Percentiles rank a stretch among this genome's conserved stretches.
phyloP scores from a whole-genome alignment of 2,797 vertebrate genomes.

The Leptodactylus fallax region DNA sequence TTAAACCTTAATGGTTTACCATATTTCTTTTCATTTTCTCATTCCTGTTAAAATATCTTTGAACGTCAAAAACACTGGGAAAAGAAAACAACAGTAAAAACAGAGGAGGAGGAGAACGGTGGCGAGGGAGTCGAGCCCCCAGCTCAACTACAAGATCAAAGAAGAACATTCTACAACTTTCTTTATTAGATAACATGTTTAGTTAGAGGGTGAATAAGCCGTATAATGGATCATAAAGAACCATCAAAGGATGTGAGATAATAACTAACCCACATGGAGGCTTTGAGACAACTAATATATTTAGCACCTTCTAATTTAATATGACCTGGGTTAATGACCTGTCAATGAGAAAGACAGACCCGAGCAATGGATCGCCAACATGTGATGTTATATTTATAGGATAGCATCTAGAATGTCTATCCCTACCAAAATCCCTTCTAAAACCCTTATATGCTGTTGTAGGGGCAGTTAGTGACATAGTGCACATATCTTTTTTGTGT shows the following conservation, averaged over 20 bases:
- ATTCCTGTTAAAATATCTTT: not conserved
- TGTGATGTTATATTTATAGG: not conserved
- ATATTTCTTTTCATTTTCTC: not conserved
- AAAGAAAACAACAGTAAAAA: not conserved
- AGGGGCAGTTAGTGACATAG: too few relatives aligned
- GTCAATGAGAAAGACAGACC: not conserved
- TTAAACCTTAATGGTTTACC: not conserved
- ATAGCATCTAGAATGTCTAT: too few relatives aligned
- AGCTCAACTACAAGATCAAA: not conserved
- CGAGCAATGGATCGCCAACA: not conserved
- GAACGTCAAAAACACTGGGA: not conserved
- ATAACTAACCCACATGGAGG: not conserved
- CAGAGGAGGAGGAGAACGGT: not conserved
- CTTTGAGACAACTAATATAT: not conserved
- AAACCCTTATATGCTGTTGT: too few relatives aligned
- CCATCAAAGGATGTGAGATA: not conserved
- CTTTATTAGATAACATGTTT: conserved; percentile 15
- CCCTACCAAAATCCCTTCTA: too few relatives aligned
- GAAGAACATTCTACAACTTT: not conserved
- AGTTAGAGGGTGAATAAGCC: not conserved
- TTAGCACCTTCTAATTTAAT: not conserved
- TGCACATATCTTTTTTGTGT: too few relatives aligned
- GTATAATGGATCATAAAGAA: not conserved
- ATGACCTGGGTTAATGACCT: not conserved
- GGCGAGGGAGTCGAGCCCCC: not conserved